A percentile compares a stretch with the other conserved stretches of the same genome.
Evolutionary conservation across 2,797 vertebrate species (phyloP).

Genomic region (Anisognathus igniventris): DNA sequence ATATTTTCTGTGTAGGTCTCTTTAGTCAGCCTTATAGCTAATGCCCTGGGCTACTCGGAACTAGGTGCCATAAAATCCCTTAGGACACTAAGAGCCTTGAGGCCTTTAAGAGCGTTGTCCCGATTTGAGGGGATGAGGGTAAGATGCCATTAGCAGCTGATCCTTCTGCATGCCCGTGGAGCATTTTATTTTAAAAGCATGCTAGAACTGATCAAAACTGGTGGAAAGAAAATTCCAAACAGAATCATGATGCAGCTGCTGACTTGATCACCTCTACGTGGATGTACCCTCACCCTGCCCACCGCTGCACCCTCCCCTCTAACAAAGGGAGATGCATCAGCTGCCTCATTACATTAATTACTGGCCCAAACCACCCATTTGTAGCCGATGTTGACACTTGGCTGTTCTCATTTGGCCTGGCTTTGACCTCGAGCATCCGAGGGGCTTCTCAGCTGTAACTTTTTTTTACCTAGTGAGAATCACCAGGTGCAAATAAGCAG

Average conservation of each 20-base stretch:
- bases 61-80: slow-evolving; percentile 99
- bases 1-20: slow-evolving; percentile 98
- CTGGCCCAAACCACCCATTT: slow-evolving; percentile 75
- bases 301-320: slow-evolving; percentile 61
- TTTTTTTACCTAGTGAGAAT: slow-evolving; percentile 83
- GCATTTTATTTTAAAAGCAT: slow-evolving; percentile 88
- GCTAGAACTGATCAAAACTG: slow-evolving; percentile 93
- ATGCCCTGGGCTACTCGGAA: slow-evolving; percentile 99
- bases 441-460: slow-evolving; percentile 83
- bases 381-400: slow-evolving; percentile 83
- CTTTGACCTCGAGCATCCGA: slow-evolving; percentile 84
- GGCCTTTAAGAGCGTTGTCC: slow-evolving; percentile 99
- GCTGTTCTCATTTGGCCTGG: slow-evolving; percentile 88
- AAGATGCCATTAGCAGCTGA: slow-evolving; percentile 91
- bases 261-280: slow-evolving; percentile 68
- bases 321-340: slow-evolving; percentile 77
- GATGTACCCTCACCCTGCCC: slow-evolving; percentile 60
- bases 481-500: slow-evolving; percentile 95
- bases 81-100: slow-evolving; percentile 99
- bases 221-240: slow-evolving; percentile 77
- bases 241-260: slow-evolving; percentile 93
- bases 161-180: slow-evolving; percentile 96
- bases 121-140: slow-evolving; percentile 99
- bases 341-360: slow-evolving; percentile 91
- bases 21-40: slow-evolving; percentile 99